Base-by-base conservation (phyloP, 2,113 vertebrate genomes). In the Phaethon lepturus region DNA sequence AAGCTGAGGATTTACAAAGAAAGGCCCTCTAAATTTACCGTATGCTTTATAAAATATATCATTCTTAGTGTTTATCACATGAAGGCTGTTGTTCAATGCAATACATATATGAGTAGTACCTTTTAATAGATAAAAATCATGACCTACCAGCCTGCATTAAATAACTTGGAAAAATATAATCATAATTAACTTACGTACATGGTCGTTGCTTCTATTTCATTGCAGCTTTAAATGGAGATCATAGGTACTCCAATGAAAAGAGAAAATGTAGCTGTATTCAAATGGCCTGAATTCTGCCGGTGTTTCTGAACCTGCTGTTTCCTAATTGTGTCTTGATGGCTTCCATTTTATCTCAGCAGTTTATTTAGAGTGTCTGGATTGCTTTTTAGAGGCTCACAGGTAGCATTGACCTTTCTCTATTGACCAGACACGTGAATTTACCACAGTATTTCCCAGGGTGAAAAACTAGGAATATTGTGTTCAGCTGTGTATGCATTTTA, bases 301-400 rank as follows among this genome's bases (percentile, higher is more conserved):
- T 86, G 80, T 77, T 93, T 42, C 58, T 86, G 72, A 73, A 77
- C 86, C 75, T 96, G 83, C 63, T 95, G 86, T 73, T 95, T 83
- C 63, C 84, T 96, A 76, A 86, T 95, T 88, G 79, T 68, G 31
- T 93, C 72, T 86, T 86, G 63, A 80, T 93, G 90, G 83, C 63
- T 97, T 50, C 68, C 55, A 35, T 88, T 96, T 94, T 95, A 86
- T 92, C 89, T 95, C 92, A 89, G 84, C 59, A 76, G 45, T 93
- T 94, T 94, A 93, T 93, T 95, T 76, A 84, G 71, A 91, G 45
- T 4, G 0, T 89, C 72, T 86, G 75, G 67, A 91, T 93, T 94
- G 83, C 72, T 83, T 93, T 96, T 86, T 62, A 86, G 83, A 95
- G 68, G 63, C 89, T 89, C 76, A 89, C 72, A 84, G 89, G 83